Percentiles rank a stretch among this genome's conserved stretches.
Evolutionary conservation across 30 jellyfish, hydroid and myxozoan species (phyloP).

Genomic region (Hydractinia echinata): DNA sequence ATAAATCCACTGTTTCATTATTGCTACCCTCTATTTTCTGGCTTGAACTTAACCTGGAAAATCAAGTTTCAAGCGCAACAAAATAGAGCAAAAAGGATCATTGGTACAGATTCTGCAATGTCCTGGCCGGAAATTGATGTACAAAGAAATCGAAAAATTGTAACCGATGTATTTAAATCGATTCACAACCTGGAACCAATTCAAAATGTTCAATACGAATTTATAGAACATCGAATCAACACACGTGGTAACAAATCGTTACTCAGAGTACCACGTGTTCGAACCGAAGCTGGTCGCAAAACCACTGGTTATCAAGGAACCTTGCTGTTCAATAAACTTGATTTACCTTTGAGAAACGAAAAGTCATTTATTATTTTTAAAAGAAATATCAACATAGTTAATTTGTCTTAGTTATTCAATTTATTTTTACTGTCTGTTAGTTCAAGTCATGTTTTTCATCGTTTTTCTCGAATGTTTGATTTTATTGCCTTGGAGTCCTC

Average conservation of each 20-base stretch:
- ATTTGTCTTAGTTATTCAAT: background rate
- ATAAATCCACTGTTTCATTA: slow-evolving; percentile 48
- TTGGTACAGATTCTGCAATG: slow-evolving; percentile 20
- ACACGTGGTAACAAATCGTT: slow-evolving; percentile 38
- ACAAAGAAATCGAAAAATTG: slow-evolving; percentile 34
- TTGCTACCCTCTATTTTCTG: slow-evolving; percentile 65
- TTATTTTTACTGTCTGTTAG: background rate
- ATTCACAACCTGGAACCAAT: slow-evolving; percentile 36
- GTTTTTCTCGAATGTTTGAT: no score
- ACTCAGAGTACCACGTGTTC: background rate
- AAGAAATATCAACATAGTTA: background rate
- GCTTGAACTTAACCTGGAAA: no score
- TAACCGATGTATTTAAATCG: slow-evolving; percentile 56
- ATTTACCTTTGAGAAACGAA: slow-evolving; percentile 1
- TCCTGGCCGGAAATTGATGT: slow-evolving; percentile 47
- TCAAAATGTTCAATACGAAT: slow-evolving; percentile 27
- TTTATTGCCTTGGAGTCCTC: no score
- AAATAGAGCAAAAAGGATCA: slow-evolving; percentile 56
- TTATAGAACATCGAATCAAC: slow-evolving; percentile 28
- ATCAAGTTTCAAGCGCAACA: no score
- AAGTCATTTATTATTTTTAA: slow-evolving; percentile 1
- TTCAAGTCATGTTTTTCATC: no score
- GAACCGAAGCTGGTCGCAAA: slow-evolving; percentile 2
- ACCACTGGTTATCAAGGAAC: background rate
- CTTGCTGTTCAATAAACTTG: background rate